A percentile compares a stretch with the other conserved stretches of the same genome.
Conservation (phyloP, 2,888 invertebrate species). For the Bombylius major region DNA sequence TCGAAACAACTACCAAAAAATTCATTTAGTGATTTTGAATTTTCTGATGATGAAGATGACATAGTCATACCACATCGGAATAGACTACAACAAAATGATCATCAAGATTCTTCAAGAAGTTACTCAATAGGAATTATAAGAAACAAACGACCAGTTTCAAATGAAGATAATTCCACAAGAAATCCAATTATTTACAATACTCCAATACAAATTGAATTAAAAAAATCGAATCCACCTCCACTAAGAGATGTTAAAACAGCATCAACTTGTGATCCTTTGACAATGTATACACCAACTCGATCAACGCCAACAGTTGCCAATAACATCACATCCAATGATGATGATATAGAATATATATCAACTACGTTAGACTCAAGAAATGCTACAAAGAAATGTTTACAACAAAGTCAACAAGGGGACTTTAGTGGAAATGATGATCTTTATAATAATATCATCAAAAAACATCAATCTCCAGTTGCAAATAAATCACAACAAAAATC, state of each 20-base stretch:
- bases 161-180: not conserved
- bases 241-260: constrained; percentile 20
- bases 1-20: not conserved
- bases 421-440: not conserved
- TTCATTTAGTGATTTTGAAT: constrained; percentile 21
- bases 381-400: not conserved
- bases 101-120: too few species aligned
- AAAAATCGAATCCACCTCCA: constrained; percentile 19
- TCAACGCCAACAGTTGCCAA: not conserved
- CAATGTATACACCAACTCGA: not conserved
- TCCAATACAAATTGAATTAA: constrained; percentile 17
- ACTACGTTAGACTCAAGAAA: not conserved
- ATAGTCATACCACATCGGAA: not conserved
- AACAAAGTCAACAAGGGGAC: not conserved
- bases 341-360: too few species aligned
- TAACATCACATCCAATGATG: not conserved
- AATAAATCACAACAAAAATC: constrained; percentile 4
- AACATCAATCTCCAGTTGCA: not conserved
- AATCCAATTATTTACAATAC: constrained; percentile 17
- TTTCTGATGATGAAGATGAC: constrained; percentile 30
- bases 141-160: not conserved
- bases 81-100: not conserved
- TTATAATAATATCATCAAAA: not conserved
- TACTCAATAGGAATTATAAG: not conserved
- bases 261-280: constrained; percentile 16